These are phyloP conservation scores for Latrodectus elegans DNA, from an alignment of 2,888 invertebrate species.

Conservation along the genomic window DNA sequence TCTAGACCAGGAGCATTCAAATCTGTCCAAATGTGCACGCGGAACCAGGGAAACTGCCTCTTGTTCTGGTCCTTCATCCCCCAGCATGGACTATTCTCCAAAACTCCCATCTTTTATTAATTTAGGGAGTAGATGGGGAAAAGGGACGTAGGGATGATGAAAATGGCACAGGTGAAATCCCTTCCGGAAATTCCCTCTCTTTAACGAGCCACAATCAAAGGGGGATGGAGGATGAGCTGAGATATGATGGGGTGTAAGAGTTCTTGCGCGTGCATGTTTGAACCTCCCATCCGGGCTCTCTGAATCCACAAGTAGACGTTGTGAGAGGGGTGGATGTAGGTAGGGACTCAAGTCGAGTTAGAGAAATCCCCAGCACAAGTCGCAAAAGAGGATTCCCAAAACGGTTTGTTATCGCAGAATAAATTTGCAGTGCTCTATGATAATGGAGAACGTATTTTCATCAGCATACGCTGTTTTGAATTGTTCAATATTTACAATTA, in stretches of 20 bases:
- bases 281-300: neutral
- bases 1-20: neutral
- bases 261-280: conserved; percentile 8
- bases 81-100: neutral
- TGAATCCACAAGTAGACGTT: conserved; percentile 14
- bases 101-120: conserved; percentile 5
- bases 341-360: too few relatives aligned
- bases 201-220: conserved; percentile 45
- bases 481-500: too few relatives aligned
- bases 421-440: neutral
- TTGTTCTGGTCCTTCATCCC: neutral
- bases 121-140: neutral
- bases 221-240: conserved; percentile 11
- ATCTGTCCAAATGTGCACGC: neutral
- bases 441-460: too few relatives aligned
- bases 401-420: neutral
- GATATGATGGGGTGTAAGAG: conserved; percentile 15
- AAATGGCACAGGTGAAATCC: conserved; percentile 2
- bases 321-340: too few relatives aligned
- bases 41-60: neutral
- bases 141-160: neutral
- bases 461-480: too few relatives aligned
- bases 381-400: neutral
- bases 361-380: too few relatives aligned
- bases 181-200: conserved; percentile 21